Evolutionary conservation across 2,797 vertebrate genomes (phyloP).

Genomic region (Periophthalmus magnuspinnatus): DNA sequence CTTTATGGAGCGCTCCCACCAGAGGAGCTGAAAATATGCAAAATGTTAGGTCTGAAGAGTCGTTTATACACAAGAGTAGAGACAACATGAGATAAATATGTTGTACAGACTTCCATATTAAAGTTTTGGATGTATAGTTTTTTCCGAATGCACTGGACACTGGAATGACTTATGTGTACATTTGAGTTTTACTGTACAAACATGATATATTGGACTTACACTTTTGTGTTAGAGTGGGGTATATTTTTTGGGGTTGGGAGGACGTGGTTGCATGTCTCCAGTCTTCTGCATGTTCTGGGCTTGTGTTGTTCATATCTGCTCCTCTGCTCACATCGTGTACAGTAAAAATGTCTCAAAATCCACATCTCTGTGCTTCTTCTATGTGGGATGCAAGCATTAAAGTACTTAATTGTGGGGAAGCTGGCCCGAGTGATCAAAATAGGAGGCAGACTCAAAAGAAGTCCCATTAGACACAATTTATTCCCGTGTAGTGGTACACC

Average conservation of each 20-base stretch:
- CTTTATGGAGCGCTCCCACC: too few species aligned
- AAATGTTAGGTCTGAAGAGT: neutral
- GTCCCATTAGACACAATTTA: too few species aligned
- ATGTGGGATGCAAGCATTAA: neutral
- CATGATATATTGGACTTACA: constrained; percentile 62
- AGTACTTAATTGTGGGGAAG: too few species aligned
- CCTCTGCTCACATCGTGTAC: constrained; percentile 2
- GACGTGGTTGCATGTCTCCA: neutral
- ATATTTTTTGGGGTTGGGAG: neutral
- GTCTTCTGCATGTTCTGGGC: neutral
- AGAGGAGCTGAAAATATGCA: neutral
- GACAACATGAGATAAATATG: neutral
- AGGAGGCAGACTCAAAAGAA: too few species aligned
- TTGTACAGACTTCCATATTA: neutral
- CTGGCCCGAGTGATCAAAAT: too few species aligned
- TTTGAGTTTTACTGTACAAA: constrained; percentile 50
- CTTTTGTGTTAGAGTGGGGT: constrained; percentile 51
- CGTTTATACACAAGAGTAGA: neutral
- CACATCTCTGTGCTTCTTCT: neutral
- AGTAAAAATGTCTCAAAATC: neutral
- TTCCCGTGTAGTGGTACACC: too few species aligned
- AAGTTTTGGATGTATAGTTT: constrained; percentile 8
- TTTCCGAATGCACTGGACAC: constrained; percentile 40
- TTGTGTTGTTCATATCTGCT: constrained; percentile 9
- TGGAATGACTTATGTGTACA: constrained; percentile 31